phyloP scores from a whole-genome alignment of 2,113 vertebrate species.

The Ceyx melanurus region DNA sequence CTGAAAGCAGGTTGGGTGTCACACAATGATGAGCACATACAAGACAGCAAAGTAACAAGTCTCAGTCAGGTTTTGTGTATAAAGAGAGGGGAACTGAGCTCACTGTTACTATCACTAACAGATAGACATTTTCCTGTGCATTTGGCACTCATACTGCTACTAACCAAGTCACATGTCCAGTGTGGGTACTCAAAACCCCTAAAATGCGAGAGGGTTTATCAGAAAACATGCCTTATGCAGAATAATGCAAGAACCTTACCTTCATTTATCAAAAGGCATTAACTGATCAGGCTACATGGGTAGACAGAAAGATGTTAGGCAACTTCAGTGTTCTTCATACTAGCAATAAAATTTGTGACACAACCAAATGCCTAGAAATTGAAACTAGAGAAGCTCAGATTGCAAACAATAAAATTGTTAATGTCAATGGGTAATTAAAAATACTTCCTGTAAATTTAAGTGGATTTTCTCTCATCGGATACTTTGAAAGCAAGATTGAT shows the following conservation, averaged over 20 bases:
- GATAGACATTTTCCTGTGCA: background rate
- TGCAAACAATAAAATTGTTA: background rate
- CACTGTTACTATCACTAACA: background rate
- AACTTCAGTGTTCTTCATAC: background rate
- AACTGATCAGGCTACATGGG: background rate
- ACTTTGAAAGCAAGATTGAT: background rate
- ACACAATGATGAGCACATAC: background rate
- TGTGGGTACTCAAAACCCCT: background rate
- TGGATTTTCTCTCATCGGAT: background rate
- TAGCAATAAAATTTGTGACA: background rate
- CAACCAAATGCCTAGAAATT: background rate
- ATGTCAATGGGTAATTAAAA: background rate
- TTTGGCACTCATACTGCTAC: background rate
- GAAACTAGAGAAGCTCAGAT: background rate
- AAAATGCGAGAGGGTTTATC: background rate
- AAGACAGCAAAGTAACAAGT: background rate
- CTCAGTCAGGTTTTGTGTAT: background rate
- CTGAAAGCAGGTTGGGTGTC: background rate
- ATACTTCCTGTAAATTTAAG: background rate
- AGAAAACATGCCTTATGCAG: background rate
- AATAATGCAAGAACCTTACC: background rate
- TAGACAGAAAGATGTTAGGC: background rate
- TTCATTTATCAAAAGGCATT: background rate
- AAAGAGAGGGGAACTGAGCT: background rate
- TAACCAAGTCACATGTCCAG: background rate